Conservation (phyloP, 2,888 invertebrate species). For the Anticlea derivata region DNA sequence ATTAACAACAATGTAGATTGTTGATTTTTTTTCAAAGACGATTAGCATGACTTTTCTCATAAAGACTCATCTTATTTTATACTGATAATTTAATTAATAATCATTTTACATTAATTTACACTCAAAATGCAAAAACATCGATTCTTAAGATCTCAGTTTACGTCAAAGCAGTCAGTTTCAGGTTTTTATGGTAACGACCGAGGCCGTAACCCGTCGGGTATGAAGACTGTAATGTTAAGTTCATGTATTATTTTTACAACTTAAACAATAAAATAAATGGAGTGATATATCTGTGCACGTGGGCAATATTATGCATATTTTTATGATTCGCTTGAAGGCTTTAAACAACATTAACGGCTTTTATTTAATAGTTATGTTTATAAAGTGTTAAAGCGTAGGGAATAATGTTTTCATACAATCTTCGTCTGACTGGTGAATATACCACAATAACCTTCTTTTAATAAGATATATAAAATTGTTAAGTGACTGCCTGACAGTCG, state of each 20-base stretch:
- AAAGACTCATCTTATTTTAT: too few species aligned
- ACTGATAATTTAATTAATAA: too few species aligned
- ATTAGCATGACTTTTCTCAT: too few species aligned
- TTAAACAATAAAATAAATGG: slow-evolving; percentile 22
- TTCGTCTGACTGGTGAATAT: too few species aligned
- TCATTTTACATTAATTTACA: slow-evolving; percentile 2
- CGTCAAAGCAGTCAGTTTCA: slow-evolving; percentile 18
- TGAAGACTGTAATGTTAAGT: slow-evolving; percentile 23
- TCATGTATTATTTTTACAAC: slow-evolving; percentile 18
- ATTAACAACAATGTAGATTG: too few species aligned
- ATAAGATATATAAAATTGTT: too few species aligned
- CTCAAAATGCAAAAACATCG: slow-evolving; percentile 2
- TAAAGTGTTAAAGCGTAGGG: too few species aligned
- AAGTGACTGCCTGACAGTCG: too few species aligned
- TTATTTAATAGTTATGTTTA: not conserved
- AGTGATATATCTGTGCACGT: slow-evolving; percentile 10
- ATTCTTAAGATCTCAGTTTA: slow-evolving; percentile 16
- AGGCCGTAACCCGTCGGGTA: slow-evolving; percentile 31
- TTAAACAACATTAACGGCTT: slow-evolving; percentile 2
- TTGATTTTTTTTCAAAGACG: too few species aligned
- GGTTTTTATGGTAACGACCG: slow-evolving; percentile 27
- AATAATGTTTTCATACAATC: too few species aligned
- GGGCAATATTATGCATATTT: slow-evolving; percentile 7
- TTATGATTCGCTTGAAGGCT: slow-evolving; percentile 1
- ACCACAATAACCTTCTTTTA: too few species aligned